Base-by-base conservation (phyloP, 2,888 invertebrate species). In the Cephus rjabovi region DNA sequence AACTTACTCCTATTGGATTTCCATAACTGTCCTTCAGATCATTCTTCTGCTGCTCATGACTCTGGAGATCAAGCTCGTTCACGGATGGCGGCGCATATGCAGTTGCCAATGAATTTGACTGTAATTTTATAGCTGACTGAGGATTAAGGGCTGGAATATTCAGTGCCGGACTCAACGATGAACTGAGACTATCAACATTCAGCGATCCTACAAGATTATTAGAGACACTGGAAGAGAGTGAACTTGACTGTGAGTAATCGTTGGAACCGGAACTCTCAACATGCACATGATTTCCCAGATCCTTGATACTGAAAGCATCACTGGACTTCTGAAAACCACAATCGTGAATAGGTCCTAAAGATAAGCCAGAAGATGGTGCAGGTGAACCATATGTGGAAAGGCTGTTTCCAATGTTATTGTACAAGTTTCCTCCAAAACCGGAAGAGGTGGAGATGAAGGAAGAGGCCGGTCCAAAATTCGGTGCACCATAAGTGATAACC, bases 11-110 rank as follows among this genome's bases (percentile, higher is more conserved):
- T 6, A 90, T 77, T 0, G 88, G 86, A 79, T 89, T 88, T 0
- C 91, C 91, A 56, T 91, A 91, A 77, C 91, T 91, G 75, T 91
- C 90, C 76, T 88, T 91, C 12, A 89, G 81, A 37, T 88, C 83
- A 2, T 77, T 79, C 15, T 84, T 86, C 77, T 85, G 87, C 56
- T 89, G 87, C 31, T 87, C 86, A 40, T 85, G 83, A 12, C 79
- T 78, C 74, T 89, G 86, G 12, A 91, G 83, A 23, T 87, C 88
- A 11, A 91, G 77, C 75, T 89, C 86, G 78, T 86, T 87, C 0
- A 91, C 80, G 3, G 87, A 82, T 15, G 78, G 78, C 12, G 78
- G 35, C n/a, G 12, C 33, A 35, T 76, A 76, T 23, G 31, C 73
- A 30, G n/a, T n/a, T 11, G 76, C 34, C 40, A 78, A 37, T 6